A percentile compares a stretch with the other conserved stretches of the same genome.
These are phyloP conservation scores for Scatophagus argus DNA, from an alignment of 2,113 vertebrate genomes.

Conservation along the genomic window DNA sequence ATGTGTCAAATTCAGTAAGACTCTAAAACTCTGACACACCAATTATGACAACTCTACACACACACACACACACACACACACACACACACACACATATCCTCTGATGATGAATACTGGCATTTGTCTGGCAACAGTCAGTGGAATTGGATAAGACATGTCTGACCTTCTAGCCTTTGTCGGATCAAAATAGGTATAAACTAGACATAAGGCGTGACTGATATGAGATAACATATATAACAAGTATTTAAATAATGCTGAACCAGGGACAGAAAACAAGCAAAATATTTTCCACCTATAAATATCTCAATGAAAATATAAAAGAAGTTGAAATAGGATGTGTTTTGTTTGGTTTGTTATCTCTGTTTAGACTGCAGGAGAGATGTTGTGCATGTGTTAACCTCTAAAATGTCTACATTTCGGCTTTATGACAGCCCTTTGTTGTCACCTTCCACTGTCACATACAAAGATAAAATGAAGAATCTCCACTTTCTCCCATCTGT, in stretches of 20 bases:
- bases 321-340: neutral
- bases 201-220: neutral
- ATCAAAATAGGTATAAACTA: neutral
- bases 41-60: neutral
- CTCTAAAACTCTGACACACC: neutral
- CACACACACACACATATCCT: neutral
- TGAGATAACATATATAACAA: neutral
- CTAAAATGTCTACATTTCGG: neutral
- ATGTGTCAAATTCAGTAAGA: conserved; percentile 22
- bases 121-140: neutral
- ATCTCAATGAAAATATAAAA: neutral
- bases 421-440: neutral
- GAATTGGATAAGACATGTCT: neutral
- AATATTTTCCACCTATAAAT: neutral
- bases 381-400: neutral
- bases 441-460: neutral
- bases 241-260: neutral
- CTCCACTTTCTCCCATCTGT: too few relatives aligned
- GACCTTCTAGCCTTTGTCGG: neutral
- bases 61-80: neutral
- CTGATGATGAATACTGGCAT: neutral
- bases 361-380: neutral
- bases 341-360: neutral
- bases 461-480: too few relatives aligned
- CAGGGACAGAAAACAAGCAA: neutral